Conservation (phyloP, 2,113 vertebrate genomes). For the Archocentrus centrarchus region DNA sequence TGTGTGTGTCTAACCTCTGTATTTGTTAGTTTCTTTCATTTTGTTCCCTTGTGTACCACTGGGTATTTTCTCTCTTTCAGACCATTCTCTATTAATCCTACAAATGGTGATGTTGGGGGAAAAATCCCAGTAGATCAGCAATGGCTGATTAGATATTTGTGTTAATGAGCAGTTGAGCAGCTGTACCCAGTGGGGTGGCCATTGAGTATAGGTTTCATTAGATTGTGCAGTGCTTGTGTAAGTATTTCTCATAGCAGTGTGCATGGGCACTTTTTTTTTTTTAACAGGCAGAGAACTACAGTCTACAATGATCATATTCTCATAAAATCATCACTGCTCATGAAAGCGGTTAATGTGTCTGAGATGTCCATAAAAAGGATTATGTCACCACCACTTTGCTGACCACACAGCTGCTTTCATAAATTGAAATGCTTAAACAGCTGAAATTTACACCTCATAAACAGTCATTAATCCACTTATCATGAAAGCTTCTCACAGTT, state of each 20-base stretch:
- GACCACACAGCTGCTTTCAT: neutral
- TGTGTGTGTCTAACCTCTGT: too few relatives aligned
- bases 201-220: neutral
- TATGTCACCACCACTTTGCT: neutral
- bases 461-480: neutral
- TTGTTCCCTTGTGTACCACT: too few relatives aligned
- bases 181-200: neutral
- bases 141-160: neutral
- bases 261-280: neutral
- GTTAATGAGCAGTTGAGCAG: neutral
- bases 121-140: neutral
- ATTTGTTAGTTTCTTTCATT: too few relatives aligned
- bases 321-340: constrained; percentile 44
- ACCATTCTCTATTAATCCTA: neutral
- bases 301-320: constrained; percentile 7
- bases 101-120: neutral
- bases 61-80: neutral
- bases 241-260: neutral
- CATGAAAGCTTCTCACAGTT: neutral
- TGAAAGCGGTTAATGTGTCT: constrained; percentile 32
- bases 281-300: neutral
- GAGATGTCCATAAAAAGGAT: neutral
- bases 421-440: neutral
- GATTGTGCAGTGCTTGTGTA: neutral
- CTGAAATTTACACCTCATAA: neutral